Evolutionary conservation across 1,140 invertebrate genomes (phyloP).

Genomic region (Harpegnathos saltator): DNA sequence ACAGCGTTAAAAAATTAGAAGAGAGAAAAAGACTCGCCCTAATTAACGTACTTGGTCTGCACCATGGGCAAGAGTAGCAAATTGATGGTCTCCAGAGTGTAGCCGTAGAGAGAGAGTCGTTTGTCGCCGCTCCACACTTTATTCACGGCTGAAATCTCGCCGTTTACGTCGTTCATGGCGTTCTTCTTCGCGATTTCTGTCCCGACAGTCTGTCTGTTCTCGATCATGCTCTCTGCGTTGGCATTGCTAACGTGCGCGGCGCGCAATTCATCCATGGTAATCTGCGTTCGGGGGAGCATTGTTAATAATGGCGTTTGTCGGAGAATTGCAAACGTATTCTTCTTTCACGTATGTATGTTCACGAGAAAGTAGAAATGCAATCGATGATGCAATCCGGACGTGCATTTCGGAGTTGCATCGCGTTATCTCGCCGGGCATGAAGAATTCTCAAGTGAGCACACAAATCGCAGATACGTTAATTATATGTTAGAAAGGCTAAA

Average conservation of each 20-base stretch:
- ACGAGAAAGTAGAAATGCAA: background rate
- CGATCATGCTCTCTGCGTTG: constrained; percentile 66
- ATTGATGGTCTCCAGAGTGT: constrained; percentile 97
- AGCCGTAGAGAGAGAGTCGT: constrained; percentile 95
- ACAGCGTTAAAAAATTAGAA: constrained; percentile 10
- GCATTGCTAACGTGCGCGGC: constrained; percentile 81
- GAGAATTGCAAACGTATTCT: background rate
- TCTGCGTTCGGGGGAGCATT: constrained; percentile 83
- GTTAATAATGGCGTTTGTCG: background rate
- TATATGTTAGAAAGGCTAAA: too few relatives aligned
- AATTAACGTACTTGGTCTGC: constrained; percentile 93
- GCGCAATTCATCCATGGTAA: constrained; percentile 90
- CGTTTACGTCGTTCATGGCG: constrained; percentile 65
- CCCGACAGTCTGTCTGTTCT: constrained; percentile 65
- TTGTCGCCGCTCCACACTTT: constrained; percentile 91
- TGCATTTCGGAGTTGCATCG: background rate
- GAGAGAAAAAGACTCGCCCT: constrained; percentile 40
- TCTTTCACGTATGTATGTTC: too few relatives aligned
- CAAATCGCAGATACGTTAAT: too few relatives aligned
- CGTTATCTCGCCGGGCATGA: background rate
- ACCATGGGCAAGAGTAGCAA: constrained; percentile 98
- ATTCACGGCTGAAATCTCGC: constrained; percentile 83
- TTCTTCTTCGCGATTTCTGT: constrained; percentile 67
- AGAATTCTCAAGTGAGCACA: too few relatives aligned
- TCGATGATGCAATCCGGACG: background rate